A percentile compares a stretch with the other conserved stretches of the same genome.
Conservation (phyloP, 1,140 invertebrate species). For the Drosophila nasuta region DNA sequence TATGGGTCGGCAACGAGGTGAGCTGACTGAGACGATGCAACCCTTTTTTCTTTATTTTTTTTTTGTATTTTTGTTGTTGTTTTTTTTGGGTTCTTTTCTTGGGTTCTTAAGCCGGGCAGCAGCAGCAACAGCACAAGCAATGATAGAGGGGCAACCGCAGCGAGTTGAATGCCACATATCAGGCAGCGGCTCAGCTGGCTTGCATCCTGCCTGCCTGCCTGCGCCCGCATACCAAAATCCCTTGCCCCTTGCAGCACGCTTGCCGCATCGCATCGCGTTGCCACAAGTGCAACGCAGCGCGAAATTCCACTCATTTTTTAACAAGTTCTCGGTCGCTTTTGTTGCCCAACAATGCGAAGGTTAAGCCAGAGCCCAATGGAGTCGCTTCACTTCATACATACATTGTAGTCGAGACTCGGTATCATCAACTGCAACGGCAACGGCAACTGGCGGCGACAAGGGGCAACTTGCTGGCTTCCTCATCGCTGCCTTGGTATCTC, state of each 20-base stretch:
- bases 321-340: slow-evolving; percentile 78
- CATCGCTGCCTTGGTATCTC: slow-evolving; percentile 17
- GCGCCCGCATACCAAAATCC: slow-evolving; percentile 25
- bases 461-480: slow-evolving; percentile 29
- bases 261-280: slow-evolving; percentile 12
- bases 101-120: slow-evolving; percentile 28
- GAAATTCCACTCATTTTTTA: slow-evolving; percentile 82
- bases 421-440: slow-evolving; percentile 25
- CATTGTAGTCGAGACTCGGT: slow-evolving; percentile 31
- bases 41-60: slow-evolving; percentile 32
- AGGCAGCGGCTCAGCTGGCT: slow-evolving; percentile 34
- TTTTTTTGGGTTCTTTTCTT: slow-evolving; percentile 7
- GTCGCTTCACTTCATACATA: slow-evolving; percentile 60
- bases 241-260: slow-evolving; percentile 18
- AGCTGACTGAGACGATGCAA: slow-evolving; percentile 25
- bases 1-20: slow-evolving; percentile 57
- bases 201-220: slow-evolving; percentile 25
- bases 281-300: slow-evolving; percentile 77
- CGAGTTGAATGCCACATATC: slow-evolving; percentile 47
- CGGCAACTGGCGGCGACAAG: not conserved
- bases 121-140: slow-evolving; percentile 26
- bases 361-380: slow-evolving; percentile 38
- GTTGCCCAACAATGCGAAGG: slow-evolving; percentile 78
- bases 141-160: slow-evolving; percentile 40
- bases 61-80: not conserved